Evolutionary conservation across 2,797 vertebrate species (phyloP), one percentile per base, ranked within the genome.

Genomic region (Lepilemur ruficaudatus): DNA sequence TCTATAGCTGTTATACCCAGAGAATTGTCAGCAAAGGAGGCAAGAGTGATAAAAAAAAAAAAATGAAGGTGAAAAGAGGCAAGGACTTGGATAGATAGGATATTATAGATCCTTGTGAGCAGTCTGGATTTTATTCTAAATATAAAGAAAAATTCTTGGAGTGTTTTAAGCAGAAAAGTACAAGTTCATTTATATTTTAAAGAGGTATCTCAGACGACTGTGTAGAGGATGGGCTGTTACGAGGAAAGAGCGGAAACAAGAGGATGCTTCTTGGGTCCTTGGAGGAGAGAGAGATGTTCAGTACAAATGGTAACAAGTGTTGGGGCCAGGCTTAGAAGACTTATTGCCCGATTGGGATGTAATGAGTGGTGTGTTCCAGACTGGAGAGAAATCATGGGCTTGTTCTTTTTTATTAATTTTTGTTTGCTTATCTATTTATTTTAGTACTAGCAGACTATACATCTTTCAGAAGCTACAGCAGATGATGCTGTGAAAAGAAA

Each of bases 391-490:
- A 73, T 32, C 63, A 23, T 46, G 30, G 35, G 10, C 23, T 8
- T 1, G 22, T 81, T 69, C 4, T 48, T n/a, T 61, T 7, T 75
- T 22, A 50, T n/a, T n/a, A n/a, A 41, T 30, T 52, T 43, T 75
- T 55, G 12, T 55, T 89, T 76, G n/a, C 32, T 90, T 59, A 20
- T 55, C 55, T 85, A 75, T 61, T 81, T 84, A 12, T 78, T 43
- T 59, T 25, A 57, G 38, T 67, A 46, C 4, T 25, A n/a, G 32
- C 32, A 65, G 63, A 65, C 7, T 18, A n/a, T 65, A 32, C 0
- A 32, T 65, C 32, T 65, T 65, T 65, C 61, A 65, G 63, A 65
- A 43, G 17, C 22, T 59, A 57, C 1, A 35, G n/a, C 78, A 63
- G 30, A 14, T 72, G 79, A 25, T 35, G 41, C 23, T 22, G 7